Conservation (phyloP, 2,113 vertebrate genomes). For the Chaetops frenatus region DNA sequence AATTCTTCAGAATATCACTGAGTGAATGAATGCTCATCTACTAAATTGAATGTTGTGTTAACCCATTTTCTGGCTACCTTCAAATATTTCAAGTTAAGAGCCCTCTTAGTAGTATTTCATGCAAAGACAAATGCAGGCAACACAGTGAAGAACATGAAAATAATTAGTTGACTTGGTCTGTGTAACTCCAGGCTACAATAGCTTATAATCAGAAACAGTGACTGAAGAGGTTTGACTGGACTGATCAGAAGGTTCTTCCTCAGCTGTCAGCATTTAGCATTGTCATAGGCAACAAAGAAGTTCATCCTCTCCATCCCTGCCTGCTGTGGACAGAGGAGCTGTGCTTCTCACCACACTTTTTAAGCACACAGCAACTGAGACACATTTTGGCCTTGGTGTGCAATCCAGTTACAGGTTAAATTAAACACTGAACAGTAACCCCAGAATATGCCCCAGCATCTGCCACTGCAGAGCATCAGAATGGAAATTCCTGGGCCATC, state of each 20-base stretch:
- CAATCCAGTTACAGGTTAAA: background rate
- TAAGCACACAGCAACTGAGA: background rate
- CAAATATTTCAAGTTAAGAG: background rate
- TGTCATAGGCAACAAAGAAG: background rate
- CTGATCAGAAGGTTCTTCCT: background rate
- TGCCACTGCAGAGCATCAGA: background rate
- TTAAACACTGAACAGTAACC: background rate
- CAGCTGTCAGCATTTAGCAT: background rate
- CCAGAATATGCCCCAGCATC: background rate
- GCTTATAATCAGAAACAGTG: background rate
- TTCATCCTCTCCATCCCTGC: background rate
- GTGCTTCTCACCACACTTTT: background rate
- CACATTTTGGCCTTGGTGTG: fast-evolving
- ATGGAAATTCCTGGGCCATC: background rate
- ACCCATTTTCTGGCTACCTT: background rate
- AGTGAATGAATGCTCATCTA: background rate
- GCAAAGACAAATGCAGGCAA: background rate
- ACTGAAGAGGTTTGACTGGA: background rate
- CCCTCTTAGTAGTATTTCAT: background rate
- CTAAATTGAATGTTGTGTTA: background rate
- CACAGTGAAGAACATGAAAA: background rate
- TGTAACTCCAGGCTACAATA: background rate
- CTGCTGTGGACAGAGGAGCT: background rate
- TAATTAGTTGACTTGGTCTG: background rate
- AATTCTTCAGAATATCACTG: background rate